These are phyloP conservation scores for Astropecten irregularis DNA, from an alignment of 53 echinoderm and acorn worm genomes.

Conservation along the genomic window DNA sequence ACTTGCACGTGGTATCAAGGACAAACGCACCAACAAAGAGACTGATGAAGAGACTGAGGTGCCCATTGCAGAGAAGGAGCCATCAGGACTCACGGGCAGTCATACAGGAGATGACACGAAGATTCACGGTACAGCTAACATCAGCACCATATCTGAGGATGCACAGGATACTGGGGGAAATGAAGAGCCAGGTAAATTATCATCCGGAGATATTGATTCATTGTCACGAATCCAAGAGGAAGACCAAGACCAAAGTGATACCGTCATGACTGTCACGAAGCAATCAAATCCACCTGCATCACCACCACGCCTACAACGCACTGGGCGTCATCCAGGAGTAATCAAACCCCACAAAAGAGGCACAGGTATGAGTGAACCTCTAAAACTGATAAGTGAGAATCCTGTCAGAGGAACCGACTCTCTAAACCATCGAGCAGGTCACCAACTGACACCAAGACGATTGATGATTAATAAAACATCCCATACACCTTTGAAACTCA, in stretches of 20 bases:
- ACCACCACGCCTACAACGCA: not conserved
- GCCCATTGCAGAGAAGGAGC: no score
- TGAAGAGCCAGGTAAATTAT: not conserved
- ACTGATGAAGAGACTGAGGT: not conserved
- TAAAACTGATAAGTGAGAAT: not conserved
- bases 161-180: constrained; percentile 11
- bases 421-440: no score
- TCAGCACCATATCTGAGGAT: not conserved
- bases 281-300: not conserved
- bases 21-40: constrained; percentile 3
- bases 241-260: not conserved
- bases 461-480: not conserved
- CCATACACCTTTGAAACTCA: not conserved
- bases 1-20: constrained; percentile 38
- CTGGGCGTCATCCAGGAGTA: constrained; percentile 3
- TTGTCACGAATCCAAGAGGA: not conserved
- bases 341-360: not conserved
- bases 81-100: no score
- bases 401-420: not conserved
- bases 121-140: not conserved
- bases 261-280: not conserved
- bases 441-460: not conserved
- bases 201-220: not conserved
- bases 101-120: no score
- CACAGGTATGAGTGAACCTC: not conserved